Conservation (phyloP, 2,888 invertebrate species). For the Pocota personata region DNA sequence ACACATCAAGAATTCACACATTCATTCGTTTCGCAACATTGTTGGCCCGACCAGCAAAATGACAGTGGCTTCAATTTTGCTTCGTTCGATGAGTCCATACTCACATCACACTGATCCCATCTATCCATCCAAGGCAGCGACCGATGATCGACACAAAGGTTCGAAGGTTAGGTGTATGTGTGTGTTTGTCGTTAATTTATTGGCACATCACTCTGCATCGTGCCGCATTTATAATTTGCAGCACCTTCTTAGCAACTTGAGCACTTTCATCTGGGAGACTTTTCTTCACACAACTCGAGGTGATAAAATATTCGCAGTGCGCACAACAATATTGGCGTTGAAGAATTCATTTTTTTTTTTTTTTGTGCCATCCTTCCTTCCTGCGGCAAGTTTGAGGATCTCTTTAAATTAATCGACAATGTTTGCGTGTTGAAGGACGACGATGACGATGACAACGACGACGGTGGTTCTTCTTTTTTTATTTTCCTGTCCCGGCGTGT, state of each 20-base stretch:
- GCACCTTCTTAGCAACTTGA: not conserved
- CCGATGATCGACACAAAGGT: constrained; percentile 67
- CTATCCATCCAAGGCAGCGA: constrained; percentile 47
- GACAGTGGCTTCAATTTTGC: constrained; percentile 31
- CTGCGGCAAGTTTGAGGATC: constrained; percentile 62
- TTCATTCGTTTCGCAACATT: constrained; percentile 51
- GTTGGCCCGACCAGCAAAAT: constrained; percentile 36
- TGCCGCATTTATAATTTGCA: constrained; percentile 52
- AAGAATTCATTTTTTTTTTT: constrained; percentile 8
- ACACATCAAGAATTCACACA: constrained; percentile 53
- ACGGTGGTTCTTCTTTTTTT: constrained; percentile 51
- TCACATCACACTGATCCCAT: constrained; percentile 31
- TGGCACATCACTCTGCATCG: constrained; percentile 49
- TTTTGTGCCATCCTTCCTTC: constrained; percentile 31
- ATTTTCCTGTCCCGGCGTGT: not conserved
- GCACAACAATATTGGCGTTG: constrained; percentile 49
- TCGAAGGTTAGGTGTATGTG: constrained; percentile 51
- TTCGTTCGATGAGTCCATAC: not conserved
- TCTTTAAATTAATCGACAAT: constrained; percentile 72
- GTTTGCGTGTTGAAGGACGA: constrained; percentile 73
- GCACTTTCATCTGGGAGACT: constrained; percentile 20
- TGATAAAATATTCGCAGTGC: constrained; percentile 71
- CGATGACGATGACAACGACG: constrained; percentile 40
- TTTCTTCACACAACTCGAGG: constrained; percentile 55
- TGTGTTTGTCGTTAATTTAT: constrained; percentile 56